Conservation (phyloP, 2,113 vertebrate species). For the Platanista minor region DNA sequence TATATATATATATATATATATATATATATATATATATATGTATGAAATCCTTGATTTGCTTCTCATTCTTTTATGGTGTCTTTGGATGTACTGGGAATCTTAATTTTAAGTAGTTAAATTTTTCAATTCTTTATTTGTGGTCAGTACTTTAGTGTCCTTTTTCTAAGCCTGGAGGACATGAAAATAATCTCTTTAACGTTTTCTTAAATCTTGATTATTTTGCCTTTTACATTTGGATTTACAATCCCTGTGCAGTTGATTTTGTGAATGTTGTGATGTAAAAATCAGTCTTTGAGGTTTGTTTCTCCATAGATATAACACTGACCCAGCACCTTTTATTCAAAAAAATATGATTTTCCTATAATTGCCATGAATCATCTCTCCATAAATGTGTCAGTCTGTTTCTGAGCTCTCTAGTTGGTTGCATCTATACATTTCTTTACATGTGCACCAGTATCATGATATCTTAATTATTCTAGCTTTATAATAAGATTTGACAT, state of each 20-base stretch:
- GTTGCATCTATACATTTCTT: not conserved
- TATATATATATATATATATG: too few species aligned
- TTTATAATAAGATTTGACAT: not conserved
- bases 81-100: too few species aligned
- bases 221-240: not conserved
- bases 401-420: not conserved
- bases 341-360: too few species aligned
- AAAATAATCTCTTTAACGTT: not conserved
- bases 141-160: not conserved
- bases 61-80: too few species aligned
- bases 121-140: not conserved
- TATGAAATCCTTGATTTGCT: too few species aligned
- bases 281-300: too few species aligned
- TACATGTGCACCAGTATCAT: not conserved
- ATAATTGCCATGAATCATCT: not conserved
- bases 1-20: too few species aligned
- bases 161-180: not conserved
- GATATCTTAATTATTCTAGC: not conserved
- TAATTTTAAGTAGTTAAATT: too few species aligned
- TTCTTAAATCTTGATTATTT: not conserved
- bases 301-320: too few species aligned
- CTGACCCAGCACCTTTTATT: too few species aligned
- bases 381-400: not conserved
- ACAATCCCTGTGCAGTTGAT: too few species aligned
- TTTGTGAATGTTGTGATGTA: too few species aligned